Percentiles rank a stretch among this genome's conserved stretches.
Evolutionary conservation across 2,797 vertebrate genomes (phyloP).

Genomic region (Notolabrus celidotus): DNA sequence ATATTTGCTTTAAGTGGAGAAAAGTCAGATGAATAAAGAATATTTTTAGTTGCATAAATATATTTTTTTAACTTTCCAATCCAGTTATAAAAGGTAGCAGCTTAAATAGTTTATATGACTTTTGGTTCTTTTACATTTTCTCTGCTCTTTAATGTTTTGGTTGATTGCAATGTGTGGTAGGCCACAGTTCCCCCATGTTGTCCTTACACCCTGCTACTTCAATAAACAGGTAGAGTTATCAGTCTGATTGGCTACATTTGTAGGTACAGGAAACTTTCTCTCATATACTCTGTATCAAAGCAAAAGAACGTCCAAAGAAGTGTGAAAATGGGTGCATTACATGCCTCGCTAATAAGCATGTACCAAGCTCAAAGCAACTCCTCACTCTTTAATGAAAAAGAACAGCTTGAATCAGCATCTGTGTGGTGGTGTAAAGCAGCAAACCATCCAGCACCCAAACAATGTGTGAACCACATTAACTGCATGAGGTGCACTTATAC

Average conservation of each 20-base stretch:
- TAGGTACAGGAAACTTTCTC: neutral
- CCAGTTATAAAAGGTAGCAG: too few relatives aligned
- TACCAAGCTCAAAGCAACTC: conserved; percentile 21
- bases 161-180: neutral
- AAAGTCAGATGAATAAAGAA: too few relatives aligned
- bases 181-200: conserved; percentile 40
- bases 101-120: too few relatives aligned
- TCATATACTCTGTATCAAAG: neutral
- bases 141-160: conserved; percentile 4
- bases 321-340: conserved; percentile 1
- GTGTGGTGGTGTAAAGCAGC: conserved; percentile 44
- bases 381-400: conserved; percentile 10
- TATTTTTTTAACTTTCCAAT: too few relatives aligned
- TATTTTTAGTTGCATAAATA: too few relatives aligned
- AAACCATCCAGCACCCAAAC: conserved; percentile 60
- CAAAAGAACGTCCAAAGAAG: neutral
- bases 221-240: conserved; percentile 7
- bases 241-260: neutral
- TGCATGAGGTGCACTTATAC: conserved; percentile 62
- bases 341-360: conserved; percentile 19
- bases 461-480: conserved; percentile 72
- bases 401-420: conserved; percentile 43
- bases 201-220: conserved; percentile 17
- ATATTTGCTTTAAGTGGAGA: too few relatives aligned
- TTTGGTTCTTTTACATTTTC: neutral